Base-by-base conservation (phyloP, 1,140 invertebrate genomes). In the Helicoverpa zea region DNA sequence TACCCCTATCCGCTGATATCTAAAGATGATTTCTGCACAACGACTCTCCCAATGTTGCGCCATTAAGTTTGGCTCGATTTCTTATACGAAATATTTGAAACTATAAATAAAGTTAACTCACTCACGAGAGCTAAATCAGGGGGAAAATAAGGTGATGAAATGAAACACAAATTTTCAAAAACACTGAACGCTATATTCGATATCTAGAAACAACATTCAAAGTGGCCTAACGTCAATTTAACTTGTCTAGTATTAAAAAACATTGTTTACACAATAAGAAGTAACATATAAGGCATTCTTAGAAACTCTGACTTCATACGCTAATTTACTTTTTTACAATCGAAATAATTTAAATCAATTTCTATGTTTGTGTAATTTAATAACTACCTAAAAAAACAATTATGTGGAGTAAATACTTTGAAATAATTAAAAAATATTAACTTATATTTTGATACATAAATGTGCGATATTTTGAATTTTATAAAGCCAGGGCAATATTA, bases 191-290 rank as follows among this genome's bases (percentile, higher is more conserved):
- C 92, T 94, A 91, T 94, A 93, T 93, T 94, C 82, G 84, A 87
- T 91, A 73, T 89, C 91, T 92, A 93, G 87, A 92, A 90, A 92
- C 91, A 94, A 94, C 92, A 94, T 93, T 89, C 87, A 94, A 90
- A 90, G 85, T 87, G 82, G 85, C 87, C 82, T 90, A 89, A 88
- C 72, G 56, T 77, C 75, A 52, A 77, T 61, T 84, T 85, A 79
- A 66, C 51, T 61, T 56, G 16, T 84, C 77, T 81, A 79, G 66
- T 76, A 84, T 83, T 59, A 72, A 80, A 43, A 64, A 74, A 63
- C 66, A 79, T 70, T 56, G 68, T 59, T 73, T 72, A 79, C 64
- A 70, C 10, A 18, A 66, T 43, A 74, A 79, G 49, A 51, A 64
- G n/a, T 77, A 64, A 77, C 63, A 56, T 72, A 59, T 79, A 79